phyloP scores from a whole-genome alignment of 2,797 vertebrate species.

The Limnodromus scolopaceus region DNA sequence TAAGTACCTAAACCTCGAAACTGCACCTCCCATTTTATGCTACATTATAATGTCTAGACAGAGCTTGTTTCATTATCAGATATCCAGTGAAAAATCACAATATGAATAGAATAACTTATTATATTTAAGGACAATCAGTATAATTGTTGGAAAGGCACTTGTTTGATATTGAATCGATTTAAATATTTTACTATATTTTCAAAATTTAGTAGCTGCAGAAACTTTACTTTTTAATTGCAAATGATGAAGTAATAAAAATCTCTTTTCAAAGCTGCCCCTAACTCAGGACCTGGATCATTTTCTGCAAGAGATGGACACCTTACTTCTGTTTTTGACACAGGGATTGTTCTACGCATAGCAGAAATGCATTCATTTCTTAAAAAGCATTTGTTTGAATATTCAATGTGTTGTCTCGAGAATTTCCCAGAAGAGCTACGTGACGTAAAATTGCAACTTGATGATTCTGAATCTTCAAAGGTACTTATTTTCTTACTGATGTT shows the following conservation, averaged over 20 bases:
- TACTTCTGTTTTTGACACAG: constrained; percentile 74
- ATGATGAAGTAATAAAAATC: not conserved
- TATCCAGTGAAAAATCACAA: not conserved
- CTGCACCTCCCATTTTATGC: not conserved
- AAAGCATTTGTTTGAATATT: constrained; percentile 77
- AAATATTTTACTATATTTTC: not conserved
- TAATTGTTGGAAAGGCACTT: not conserved
- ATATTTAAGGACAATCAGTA: not conserved
- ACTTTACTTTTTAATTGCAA: not conserved
- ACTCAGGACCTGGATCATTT: constrained; percentile 45
- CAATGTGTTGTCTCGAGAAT: constrained; percentile 75
- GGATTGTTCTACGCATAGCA: constrained; percentile 77
- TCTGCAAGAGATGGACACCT: constrained; percentile 63
- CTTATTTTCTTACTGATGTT: not conserved
- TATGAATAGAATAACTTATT: not conserved
- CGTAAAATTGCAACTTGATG: not conserved
- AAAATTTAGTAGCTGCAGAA: not conserved
- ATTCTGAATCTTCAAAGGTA: constrained; percentile 54
- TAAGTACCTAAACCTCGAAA: not conserved
- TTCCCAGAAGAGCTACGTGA: constrained; percentile 72
- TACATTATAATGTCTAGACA: not conserved
- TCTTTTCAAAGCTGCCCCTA: constrained; percentile 55
- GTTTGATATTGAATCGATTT: not conserved
- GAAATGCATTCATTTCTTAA: constrained; percentile 84
- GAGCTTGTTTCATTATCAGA: not conserved